Evolutionary conservation across 2,888 invertebrate genomes (phyloP).

Genomic region (Sarcophaga rosellei): DNA sequence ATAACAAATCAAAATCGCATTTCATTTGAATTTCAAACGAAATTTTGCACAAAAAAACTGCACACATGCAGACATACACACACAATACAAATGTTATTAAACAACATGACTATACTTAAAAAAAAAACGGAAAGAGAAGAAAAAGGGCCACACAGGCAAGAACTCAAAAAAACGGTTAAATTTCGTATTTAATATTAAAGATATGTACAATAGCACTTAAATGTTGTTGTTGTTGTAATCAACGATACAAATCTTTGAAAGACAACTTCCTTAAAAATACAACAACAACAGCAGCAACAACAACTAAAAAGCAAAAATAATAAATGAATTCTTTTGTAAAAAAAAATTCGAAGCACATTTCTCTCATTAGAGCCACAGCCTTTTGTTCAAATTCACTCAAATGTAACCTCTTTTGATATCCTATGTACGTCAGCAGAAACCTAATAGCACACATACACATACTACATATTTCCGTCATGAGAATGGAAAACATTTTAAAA

Average conservation of each 20-base stretch:
- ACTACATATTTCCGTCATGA: background rate
- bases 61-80: too few species aligned
- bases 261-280: conserved; percentile 53
- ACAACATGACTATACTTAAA: background rate
- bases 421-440: background rate
- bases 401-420: conserved; percentile 51
- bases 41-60: background rate
- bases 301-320: too few species aligned
- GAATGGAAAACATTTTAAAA: too few species aligned
- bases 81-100: background rate
- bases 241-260: conserved; percentile 50
- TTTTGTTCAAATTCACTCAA: conserved; percentile 66
- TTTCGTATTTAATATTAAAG: conserved; percentile 19
- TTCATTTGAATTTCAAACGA: background rate
- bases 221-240: conserved; percentile 36
- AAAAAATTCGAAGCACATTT: conserved; percentile 12
- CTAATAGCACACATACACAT: background rate
- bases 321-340: conserved; percentile 42
- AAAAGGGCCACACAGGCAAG: background rate
- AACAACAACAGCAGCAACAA: too few species aligned
- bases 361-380: conserved; percentile 49
- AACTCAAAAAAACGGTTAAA: conserved; percentile 11
- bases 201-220: conserved; percentile 18
- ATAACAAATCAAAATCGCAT: background rate
- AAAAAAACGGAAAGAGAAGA: background rate